Evolutionary conservation across 1,140 invertebrate genomes (phyloP).

Genomic region (Lepidostoma basale): DNA sequence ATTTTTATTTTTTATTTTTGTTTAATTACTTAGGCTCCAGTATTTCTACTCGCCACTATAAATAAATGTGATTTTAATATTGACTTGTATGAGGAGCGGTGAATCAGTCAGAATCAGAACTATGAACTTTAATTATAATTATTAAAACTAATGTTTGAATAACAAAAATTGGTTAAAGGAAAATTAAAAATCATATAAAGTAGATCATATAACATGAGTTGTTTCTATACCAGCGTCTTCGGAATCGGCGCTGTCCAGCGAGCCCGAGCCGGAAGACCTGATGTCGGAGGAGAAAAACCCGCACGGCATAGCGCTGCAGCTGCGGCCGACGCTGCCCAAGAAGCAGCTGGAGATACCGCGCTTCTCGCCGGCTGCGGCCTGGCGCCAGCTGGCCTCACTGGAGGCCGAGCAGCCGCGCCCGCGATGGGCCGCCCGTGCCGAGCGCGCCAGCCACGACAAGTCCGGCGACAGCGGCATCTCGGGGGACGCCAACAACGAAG

Average conservation of each 20-base stretch:
- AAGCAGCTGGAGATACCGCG: constrained; percentile 75
- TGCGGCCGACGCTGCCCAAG: constrained; percentile 78
- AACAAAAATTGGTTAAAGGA: no score
- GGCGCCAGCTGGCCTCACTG: constrained; percentile 69
- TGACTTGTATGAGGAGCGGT: no score
- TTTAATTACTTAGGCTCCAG: no score
- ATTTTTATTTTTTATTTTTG: no score
- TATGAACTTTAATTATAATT: no score
- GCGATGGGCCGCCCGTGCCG: constrained; percentile 35
- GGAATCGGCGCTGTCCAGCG: constrained; percentile 62
- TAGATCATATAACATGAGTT: not conserved
- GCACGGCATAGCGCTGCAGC: constrained; percentile 70
- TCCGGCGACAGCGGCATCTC: constrained; percentile 84
- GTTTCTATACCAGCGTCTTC: constrained; percentile 62
- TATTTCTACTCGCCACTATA: no score
- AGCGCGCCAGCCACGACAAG: constrained; percentile 54
- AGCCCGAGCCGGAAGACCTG: constrained; percentile 54
- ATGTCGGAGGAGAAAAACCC: constrained; percentile 52
- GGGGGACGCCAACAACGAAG: constrained; percentile 63
- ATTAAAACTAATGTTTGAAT: no score
- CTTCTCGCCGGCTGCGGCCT: constrained; percentile 83
- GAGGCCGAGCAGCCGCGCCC: constrained; percentile 43
- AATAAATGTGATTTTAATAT: no score
- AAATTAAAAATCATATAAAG: not conserved
- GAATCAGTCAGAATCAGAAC: no score